phyloP scores from a whole-genome alignment of 2,113 vertebrate species.

The Carlito syrichta region DNA sequence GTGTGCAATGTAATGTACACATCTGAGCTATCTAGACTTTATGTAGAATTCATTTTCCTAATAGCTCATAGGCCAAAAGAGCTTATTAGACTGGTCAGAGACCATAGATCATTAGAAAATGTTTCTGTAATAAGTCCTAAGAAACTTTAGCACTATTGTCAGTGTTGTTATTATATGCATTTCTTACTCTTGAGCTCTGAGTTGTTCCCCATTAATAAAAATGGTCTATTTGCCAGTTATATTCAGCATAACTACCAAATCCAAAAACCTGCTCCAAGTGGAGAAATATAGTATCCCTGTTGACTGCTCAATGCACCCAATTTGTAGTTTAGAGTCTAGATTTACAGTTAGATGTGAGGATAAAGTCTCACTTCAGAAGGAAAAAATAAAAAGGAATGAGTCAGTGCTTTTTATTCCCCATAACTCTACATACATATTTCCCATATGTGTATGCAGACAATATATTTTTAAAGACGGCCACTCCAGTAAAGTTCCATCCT shows the following conservation, averaged over 20 bases:
- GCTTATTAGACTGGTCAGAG: not conserved
- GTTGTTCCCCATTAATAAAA: not conserved
- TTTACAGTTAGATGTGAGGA: not conserved
- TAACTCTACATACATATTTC: not conserved
- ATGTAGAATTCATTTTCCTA: not conserved
- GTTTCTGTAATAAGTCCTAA: not conserved
- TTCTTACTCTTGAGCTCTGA: not conserved
- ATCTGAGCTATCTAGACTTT: not conserved
- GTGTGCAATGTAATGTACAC: no score
- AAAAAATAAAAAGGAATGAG: not conserved
- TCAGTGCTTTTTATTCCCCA: not conserved
- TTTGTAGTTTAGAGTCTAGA: not conserved
- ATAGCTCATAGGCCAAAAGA: not conserved
- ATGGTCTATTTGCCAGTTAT: not conserved
- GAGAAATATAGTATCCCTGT: accelerated
- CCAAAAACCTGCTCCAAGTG: not conserved
- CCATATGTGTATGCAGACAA: not conserved
- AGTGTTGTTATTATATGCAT: not conserved
- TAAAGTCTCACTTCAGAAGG: not conserved
- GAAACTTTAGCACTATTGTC: no score
- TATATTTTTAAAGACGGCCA: not conserved
- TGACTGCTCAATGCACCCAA: not conserved
- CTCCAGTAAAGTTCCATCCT: not conserved
- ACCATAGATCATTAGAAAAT: not conserved
- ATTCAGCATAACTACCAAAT: not conserved